Base-by-base conservation (phyloP, 23 tunicate species). In the Trididemnum clinides region DNA sequence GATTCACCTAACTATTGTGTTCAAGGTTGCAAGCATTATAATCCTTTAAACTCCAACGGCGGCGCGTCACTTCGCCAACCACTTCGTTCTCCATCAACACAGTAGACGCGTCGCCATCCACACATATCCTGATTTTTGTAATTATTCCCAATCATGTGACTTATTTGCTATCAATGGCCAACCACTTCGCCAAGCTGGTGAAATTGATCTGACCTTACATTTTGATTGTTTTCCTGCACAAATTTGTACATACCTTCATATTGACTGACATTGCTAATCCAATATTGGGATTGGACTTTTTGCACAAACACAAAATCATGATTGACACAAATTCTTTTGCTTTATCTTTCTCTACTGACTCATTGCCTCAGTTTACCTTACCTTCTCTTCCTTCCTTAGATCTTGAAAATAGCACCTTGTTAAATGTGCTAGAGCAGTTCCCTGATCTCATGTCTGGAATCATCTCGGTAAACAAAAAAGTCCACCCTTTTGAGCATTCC, bases 401-500 rank as follows among this genome's bases (percentile, higher is more conserved):
- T 44, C 54, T 44, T 44, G 15, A 44, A 7, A 44, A 44, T 10
- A 10, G 15, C 54, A 44, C 54, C 12, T 44, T 44, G 15, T 44
- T 44, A 44, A 15, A 44, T 7, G 54, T 44, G 10, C 15, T 44
- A 44, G 54, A 10, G 12, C 25, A 4, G 5, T 59, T 10, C 22
- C 66, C 66, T 19, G 25, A 59, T n/a, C 66, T 59, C 3, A 28
- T 59, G 5, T 59, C 23, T 10, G 66, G 66, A 59, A n/a, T 19
- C 20, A 25, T 59, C 22, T n/a, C 27, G 20, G 21, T 59, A 3
- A n/a, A 59, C 66, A 59, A 59, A 59, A 59, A 44, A 59, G 25
- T 59, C 25, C 66, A 59, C 25, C 66, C 66, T 5, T 59, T 59
- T 59, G 66, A 59, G 25, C 66, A 59, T 59, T n/a, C 66, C n/a